Base-by-base conservation (phyloP, 1,140 invertebrate genomes). In the Caenorhabditis briggsae region DNA sequence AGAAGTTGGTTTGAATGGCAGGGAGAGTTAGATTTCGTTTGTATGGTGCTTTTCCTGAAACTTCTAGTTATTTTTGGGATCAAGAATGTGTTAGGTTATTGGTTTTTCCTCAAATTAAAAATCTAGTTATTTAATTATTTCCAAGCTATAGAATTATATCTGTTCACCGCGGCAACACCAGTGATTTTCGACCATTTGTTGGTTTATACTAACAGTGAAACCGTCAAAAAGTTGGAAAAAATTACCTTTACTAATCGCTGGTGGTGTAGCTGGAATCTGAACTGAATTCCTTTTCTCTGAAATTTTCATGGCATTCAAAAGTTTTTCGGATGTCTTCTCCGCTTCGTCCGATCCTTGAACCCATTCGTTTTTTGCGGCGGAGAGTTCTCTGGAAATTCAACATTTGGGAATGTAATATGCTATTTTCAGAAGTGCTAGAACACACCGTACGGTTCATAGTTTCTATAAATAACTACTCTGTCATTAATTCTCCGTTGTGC, bases 321-420 rank as follows among this genome's bases (percentile, higher is more conserved):
- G 33, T 33, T 78, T 48, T 43, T 78, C 70, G 5, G 70, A 78
- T 50, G 70, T 78, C n/a, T 78, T 78, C n/a, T 78, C 70, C 2
- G 70, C 43, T 78, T 78, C 70, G 53, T 78, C 70, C 5, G 70
- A 78, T 23, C 70, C 70, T 23, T 78, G 18, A 25, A 78, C 70
- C 70, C 70, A 78, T 41, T 78, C 70, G 46, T 78, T 78, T 53
- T 78, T 78, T 5, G 70, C 70, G 1, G 70, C 70, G 9, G 70
- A 78, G 1, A 78, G 70, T n/a, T 78, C 70, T 78, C 70, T 70
- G 65, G 18, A n/a, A n/a, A n/a, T n/a, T n/a, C n/a, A n/a, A n/a
- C n/a, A n/a, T n/a, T n/a, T n/a, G n/a, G n/a, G n/a, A n/a, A n/a
- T n/a, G n/a, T n/a, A n/a, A n/a, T n/a, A n/a, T n/a, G n/a, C n/a